Percentiles rank a stretch among this genome's conserved stretches.
phyloP scores from a whole-genome alignment of 2,888 invertebrate genomes.

The Tillus elongatus region DNA sequence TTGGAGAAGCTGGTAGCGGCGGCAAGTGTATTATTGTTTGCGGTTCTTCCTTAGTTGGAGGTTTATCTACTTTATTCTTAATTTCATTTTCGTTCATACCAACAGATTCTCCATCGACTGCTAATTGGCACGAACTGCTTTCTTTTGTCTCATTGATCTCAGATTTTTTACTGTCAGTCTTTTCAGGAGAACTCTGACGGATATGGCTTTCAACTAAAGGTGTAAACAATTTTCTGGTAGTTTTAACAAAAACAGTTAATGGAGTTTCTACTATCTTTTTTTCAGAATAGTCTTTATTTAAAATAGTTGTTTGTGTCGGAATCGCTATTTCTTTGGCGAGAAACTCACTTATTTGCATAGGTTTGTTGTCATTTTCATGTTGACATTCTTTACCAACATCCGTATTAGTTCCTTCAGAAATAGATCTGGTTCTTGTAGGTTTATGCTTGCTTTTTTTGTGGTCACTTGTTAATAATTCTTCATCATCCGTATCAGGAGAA shows the following conservation, averaged over 20 bases:
- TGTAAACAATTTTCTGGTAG: slow-evolving; percentile 70
- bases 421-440: slow-evolving; percentile 26
- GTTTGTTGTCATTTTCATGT: not conserved
- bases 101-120: not conserved
- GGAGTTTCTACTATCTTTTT: slow-evolving; percentile 29
- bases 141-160: slow-evolving; percentile 7
- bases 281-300: slow-evolving; percentile 15
- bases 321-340: slow-evolving; percentile 30
- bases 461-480: slow-evolving; percentile 17
- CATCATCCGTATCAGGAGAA: slow-evolving; percentile 31
- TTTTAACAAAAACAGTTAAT: slow-evolving; percentile 65
- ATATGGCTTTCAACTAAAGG: slow-evolving; percentile 39
- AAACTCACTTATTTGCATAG: slow-evolving; percentile 22
- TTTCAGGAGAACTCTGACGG: too few relatives aligned
- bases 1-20: slow-evolving; percentile 53
- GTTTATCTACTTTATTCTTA: slow-evolving; percentile 5
- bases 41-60: too few relatives aligned
- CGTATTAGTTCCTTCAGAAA: slow-evolving; percentile 23
- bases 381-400: too few relatives aligned
- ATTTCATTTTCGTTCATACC: slow-evolving; percentile 5
- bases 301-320: slow-evolving; percentile 28
- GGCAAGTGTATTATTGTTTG: slow-evolving; percentile 38
- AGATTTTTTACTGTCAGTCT: too few relatives aligned
- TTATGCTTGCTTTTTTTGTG: slow-evolving; percentile 21
- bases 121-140: not conserved